Evolutionary conservation across 2,797 vertebrate genomes (phyloP), one percentile per base, ranked within the genome.

Genomic region (Sebastes nivosus): DNA sequence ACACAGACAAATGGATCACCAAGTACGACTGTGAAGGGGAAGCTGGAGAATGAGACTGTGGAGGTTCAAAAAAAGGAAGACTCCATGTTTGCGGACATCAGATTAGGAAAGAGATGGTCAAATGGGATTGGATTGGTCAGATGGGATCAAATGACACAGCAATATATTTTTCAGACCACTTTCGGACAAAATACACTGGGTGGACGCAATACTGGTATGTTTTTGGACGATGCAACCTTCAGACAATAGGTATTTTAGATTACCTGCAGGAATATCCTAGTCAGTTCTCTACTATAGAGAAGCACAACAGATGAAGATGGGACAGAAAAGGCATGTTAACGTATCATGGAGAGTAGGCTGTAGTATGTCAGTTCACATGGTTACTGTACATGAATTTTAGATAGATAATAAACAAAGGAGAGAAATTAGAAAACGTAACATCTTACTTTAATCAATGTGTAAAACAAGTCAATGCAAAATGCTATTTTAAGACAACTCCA

Each of bases 251-350:
- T 92, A 78, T 95, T 87, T 94, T 95, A 87, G 86, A 97, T 99
- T 99, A 99, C 98, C 98, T 99, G 97, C 88, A 82, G 95, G 93
- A 95, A 96, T 91, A 96, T 99, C 98, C 97, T 99, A 99, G 95
- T 99, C 98, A 99, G 97, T 98, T 97, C 97, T 99, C 97, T 97
- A 99, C 96, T 99, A 98, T 91, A 97, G 95, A 98, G 96, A 97
- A 97, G 96, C 96, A 96, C 96, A 97, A 95, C 94, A 97, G 85
- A 97, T 96, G 97, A 96, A 98, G 97, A 98, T 94, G 97, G 96
- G 97, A 99, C 95, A 98, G 96, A 97, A 97, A 96, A 97, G 94
- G 96, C 96, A 96, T 96, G 97, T 98, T 98, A 98, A 97, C 94
- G 88, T 91, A 94, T 93, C 72, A 92, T 88, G 90, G 88, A 85